Evolutionary conservation across 2,888 invertebrate genomes (phyloP), one percentile per base, ranked within the genome.

Genomic region (Andrena haemorrhoa): DNA sequence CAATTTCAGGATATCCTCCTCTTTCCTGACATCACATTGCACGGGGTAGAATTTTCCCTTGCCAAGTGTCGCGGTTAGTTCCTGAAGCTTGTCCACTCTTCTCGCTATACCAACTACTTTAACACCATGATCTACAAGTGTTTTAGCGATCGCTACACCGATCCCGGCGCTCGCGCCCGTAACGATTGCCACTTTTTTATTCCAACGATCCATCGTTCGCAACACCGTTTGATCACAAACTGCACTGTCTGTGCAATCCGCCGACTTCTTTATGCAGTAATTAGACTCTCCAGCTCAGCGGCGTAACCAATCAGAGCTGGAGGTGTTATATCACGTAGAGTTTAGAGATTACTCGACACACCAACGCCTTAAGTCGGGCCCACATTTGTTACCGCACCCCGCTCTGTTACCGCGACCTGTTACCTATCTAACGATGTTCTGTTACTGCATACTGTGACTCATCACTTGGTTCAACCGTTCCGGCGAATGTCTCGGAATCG

Each of bases 91-190:
- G 2, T 95, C 94, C 0, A 94, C 86, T 41, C 95, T 94, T 65
- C 95, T 92, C 0, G 95, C 95, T 83, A 95, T 91, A 0, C 95
- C 95, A 0, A 95, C 94, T 0, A 96, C 96, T 60, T 94, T 94
- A 76, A 96, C 86, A 0, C 95, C 96, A 2, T 93, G 91, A 53
- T 94, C 91, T 0, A 94, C 93, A 20, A 96, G 91, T 65, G 93
- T 93, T 83, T 91, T 89, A 1, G 93, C 92, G 23, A 95, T 94
- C 6, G 94, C 94, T 0, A 94, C 94, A n/a, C 95, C 96, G 66
- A 96, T 96, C 1, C 96, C 96, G 0, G 94, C 93, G 90, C 96
- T 96, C n/a, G 96, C 96, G 0, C 96, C 96, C 0, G 96, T 96
- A 49, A 96, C 96, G 23, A 96, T 94, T 0, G 96, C 96, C 0